phyloP scores from a whole-genome alignment of 2,797 vertebrate genomes.

The Hafferia zeledoni region DNA sequence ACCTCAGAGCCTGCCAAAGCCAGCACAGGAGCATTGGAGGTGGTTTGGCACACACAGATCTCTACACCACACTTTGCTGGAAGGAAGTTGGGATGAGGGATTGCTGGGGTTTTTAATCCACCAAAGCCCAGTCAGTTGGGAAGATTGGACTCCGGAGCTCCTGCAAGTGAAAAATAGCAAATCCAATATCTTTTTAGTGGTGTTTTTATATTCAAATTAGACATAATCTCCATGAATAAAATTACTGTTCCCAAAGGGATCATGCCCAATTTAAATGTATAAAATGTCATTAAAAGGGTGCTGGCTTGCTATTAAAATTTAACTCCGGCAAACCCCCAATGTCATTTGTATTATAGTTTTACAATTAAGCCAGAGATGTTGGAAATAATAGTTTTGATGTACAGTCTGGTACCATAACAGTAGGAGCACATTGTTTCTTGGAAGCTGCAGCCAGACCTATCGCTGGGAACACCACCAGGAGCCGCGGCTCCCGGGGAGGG shows the following conservation, averaged over 20 bases:
- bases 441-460: neutral
- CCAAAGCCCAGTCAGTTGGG: neutral
- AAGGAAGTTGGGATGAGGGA: neutral
- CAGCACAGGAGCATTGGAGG: accelerated
- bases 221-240: slow-evolving; percentile 72
- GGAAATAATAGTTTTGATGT: slow-evolving; percentile 36
- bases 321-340: slow-evolving; percentile 55
- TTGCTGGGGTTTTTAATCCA: neutral
- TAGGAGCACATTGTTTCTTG: slow-evolving; percentile 18
- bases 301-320: slow-evolving; percentile 51
- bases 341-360: slow-evolving; percentile 42
- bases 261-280: slow-evolving; percentile 67
- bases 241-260: slow-evolving; percentile 73
- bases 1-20: accelerated
- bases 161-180: slow-evolving; percentile 45
- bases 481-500: accelerated
- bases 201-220: slow-evolving; percentile 75
- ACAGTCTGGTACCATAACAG: slow-evolving; percentile 30
- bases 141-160: neutral
- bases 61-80: accelerated
- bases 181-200: slow-evolving; percentile 56
- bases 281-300: slow-evolving; percentile 60
- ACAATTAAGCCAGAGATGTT: slow-evolving; percentile 27
- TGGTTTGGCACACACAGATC: accelerated
- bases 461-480: accelerated